A percentile compares a stretch with the other conserved stretches of the same genome.
Conservation (phyloP, 2,888 invertebrate genomes). For the Megaustenia siamemsis region DNA sequence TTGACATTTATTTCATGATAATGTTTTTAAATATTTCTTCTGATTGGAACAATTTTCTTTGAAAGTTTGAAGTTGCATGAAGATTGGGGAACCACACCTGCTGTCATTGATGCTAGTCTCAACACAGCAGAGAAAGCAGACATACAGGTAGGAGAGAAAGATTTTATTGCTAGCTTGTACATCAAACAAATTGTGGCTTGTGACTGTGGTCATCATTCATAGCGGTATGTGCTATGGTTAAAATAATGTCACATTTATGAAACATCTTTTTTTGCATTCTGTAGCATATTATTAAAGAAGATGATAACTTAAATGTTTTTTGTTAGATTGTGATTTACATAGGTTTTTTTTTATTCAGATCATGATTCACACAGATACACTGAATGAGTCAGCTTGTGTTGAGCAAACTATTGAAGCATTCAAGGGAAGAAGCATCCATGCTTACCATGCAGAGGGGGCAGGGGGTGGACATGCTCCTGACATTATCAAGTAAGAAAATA, state of each 20-base stretch:
- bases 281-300: too few species aligned
- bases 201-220: too few species aligned
- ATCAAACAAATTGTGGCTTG: too few species aligned
- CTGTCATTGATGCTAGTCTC: slow-evolving; percentile 76
- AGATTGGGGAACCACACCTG: slow-evolving; percentile 78
- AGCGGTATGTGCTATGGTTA: too few species aligned
- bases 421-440: slow-evolving; percentile 75
- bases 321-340: too few species aligned
- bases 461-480: slow-evolving; percentile 79
- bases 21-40: too few species aligned
- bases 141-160: slow-evolving; percentile 71
- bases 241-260: too few species aligned
- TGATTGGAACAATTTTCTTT: too few species aligned
- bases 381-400: slow-evolving; percentile 77
- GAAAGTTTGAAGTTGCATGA: slow-evolving; percentile 77
- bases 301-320: too few species aligned
- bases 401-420: slow-evolving; percentile 76
- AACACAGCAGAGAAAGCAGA: slow-evolving; percentile 76
- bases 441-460: slow-evolving; percentile 78
- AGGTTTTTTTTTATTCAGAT: slow-evolving; percentile 65
- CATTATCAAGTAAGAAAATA: slow-evolving; percentile 63
- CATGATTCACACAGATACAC: slow-evolving; percentile 78
- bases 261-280: too few species aligned
- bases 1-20: too few species aligned
- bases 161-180: too few species aligned